Conservation (phyloP, 2,797 vertebrate genomes). For the Phoebastria nigripes region DNA sequence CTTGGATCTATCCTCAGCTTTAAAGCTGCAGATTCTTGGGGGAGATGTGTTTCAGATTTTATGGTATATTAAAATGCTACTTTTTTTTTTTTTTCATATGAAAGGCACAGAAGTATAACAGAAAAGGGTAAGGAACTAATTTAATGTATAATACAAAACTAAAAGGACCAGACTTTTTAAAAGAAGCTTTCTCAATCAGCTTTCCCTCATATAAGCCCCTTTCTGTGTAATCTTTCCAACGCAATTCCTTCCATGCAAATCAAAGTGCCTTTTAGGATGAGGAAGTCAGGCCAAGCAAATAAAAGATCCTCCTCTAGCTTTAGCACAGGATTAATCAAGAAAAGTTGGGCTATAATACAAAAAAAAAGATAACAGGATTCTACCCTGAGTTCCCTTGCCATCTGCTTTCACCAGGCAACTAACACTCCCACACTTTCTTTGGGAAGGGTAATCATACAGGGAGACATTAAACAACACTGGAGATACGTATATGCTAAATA, state of each 20-base stretch:
- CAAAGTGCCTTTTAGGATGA: conserved; percentile 17
- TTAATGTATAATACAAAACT: background rate
- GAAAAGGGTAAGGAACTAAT: conserved; percentile 14
- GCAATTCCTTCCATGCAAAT: conserved; percentile 33
- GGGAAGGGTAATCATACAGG: background rate
- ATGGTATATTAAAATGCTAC: background rate
- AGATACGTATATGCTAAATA: background rate
- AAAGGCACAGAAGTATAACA: background rate
- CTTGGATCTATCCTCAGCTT: background rate
- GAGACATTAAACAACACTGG: background rate
- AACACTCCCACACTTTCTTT: background rate
- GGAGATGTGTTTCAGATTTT: background rate
- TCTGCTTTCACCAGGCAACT: background rate
- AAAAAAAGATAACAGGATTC: background rate
- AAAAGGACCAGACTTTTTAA: background rate
- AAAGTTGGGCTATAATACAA: background rate
- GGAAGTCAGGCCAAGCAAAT: background rate
- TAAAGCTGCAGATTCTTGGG: background rate
- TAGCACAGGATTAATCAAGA: background rate
- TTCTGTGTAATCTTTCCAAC: conserved; percentile 27
- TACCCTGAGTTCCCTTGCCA: background rate
- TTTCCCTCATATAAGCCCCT: conserved; percentile 32
- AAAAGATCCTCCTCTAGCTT: conserved; percentile 16
- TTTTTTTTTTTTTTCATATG: background rate
- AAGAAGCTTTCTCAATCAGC: conserved; percentile 24